Base-by-base conservation (phyloP, 2,888 invertebrate genomes). In the Coelopa pilipes region DNA sequence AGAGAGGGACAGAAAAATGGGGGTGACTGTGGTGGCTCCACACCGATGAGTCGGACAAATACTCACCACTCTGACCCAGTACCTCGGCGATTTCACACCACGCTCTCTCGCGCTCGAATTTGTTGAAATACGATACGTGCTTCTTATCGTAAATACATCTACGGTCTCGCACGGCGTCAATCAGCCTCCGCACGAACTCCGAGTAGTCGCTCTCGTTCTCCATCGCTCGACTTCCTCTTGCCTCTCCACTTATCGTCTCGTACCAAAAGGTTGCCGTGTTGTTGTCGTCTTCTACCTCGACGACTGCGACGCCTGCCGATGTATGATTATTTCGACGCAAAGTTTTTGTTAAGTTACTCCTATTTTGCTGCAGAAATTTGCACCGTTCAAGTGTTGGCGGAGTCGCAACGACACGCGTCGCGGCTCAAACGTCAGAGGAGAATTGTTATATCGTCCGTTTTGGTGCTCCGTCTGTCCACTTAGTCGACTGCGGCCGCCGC, bases 141-240 rank as follows among this genome's bases (percentile, higher is more conserved):
- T 73, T 68, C 55, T 73, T 73, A 50, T 73, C 63, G 55, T 69
- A 73, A 55, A 73, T 68, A 21, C 73, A 73, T 45, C 53, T 46
- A 45, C 57, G 69, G 5, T 68, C 62, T 15, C 55, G 68, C 19
- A 73, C 73, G 15, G 62, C 63, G 13, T 55, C 46, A 17, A 73
- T 73, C 47, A 73, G 24, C 46, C 49, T 53, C 21, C 47, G 53
- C 19, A 69, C 73, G 24, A 73, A 73, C 9, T 71, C 71, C 11
- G 72, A 59, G 21, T 60, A 59, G 24, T 72, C 72, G 60, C 60
- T 67, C 13, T 66, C 72, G 13, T 57, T 19, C 66, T 59, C 66
- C 66, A 66, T 72, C 15, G 15, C 34, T 34, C 34, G 4, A 4
- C 34, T 7, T 34, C 34, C 34, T 34, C 34, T 7, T 34, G 4